phyloP scores from a whole-genome alignment of 2,888 invertebrate species.

The Mamestra brassicae region DNA sequence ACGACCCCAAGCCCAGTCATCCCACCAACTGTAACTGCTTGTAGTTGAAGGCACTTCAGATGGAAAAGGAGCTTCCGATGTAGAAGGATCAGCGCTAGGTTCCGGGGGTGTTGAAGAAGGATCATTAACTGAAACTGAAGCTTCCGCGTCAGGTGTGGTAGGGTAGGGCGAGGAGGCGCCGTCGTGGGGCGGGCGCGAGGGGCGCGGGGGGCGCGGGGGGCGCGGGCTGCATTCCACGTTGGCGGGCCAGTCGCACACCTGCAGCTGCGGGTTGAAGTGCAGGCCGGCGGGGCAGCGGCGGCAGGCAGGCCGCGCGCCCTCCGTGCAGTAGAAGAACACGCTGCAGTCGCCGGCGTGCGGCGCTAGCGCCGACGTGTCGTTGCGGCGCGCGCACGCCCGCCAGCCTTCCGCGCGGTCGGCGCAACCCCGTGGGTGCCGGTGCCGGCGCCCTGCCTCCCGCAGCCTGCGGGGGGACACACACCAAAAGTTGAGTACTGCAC shows the following conservation, averaged over 20 bases:
- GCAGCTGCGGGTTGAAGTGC: slow-evolving; percentile 70
- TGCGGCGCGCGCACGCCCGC: slow-evolving; percentile 64
- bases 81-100: neutral
- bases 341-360: slow-evolving; percentile 74
- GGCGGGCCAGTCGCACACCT: slow-evolving; percentile 69
- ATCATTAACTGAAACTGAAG: neutral
- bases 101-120: neutral
- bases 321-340: slow-evolving; percentile 73
- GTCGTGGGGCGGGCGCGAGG: neutral
- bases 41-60: neutral
- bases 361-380: slow-evolving; percentile 52
- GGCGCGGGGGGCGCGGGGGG: neutral
- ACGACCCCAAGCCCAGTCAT: slow-evolving; percentile 1
- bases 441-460: neutral
- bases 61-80: neutral
- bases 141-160: neutral
- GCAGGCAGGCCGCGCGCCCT: slow-evolving; percentile 63
- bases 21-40: neutral
- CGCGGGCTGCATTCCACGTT: slow-evolving; percentile 62
- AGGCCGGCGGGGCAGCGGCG: slow-evolving; percentile 71
- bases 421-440: slow-evolving; percentile 25
- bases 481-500: neutral
- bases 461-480: slow-evolving; percentile 3
- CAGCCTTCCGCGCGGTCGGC: slow-evolving; percentile 26
- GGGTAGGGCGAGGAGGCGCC: neutral